Evolutionary conservation across 2,797 vertebrate genomes (phyloP), one percentile per base, ranked within the genome.

Genomic region (Chrysocyon brachyurus): DNA sequence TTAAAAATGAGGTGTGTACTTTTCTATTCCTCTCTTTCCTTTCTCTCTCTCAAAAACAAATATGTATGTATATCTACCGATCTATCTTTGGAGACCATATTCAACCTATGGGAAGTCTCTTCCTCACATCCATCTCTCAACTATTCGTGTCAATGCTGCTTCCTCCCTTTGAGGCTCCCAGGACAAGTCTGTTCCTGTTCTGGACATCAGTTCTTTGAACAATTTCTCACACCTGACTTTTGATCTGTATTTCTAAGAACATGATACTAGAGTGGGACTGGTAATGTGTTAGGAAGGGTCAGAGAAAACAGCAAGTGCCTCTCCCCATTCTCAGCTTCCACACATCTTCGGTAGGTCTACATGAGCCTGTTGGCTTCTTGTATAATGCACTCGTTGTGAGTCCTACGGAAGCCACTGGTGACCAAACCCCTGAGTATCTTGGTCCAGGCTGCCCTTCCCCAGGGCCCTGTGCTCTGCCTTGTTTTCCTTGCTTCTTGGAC

Each of bases 181-280:
- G 70, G 56, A 49, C 9, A 19, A 52, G 52, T 83, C n/a, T 36
- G 1, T 28, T 36, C 17, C 31, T 11, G 52, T 31, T 91, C 52
- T 54, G 3, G 56, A 88, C 3, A 14, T 26, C 94, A 79, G 0
- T 52, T 22, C 52, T 91, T n/a, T 70, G 79, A 95, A 66, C 2
- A 56, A 31, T 77, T 97, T 92, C 63, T 95, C 36, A 73, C 12
- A 15, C 61, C 68, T 68, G 31, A 91, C 84, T 91, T 70, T 46
- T 46, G 40, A 46, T 46, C 70, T 49, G 1, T 78, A 40, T 52
- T 22, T 59, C 91, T 94, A 73, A 86, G 95, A 79, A 52, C 2
- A 3, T 61, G 36, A 33, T 56, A 8, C 36, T 46, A 57, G 59
- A 88, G 31, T 2, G 5, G 52, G 28, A 9, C 83, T 28, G 24